Evolutionary conservation across 2,888 invertebrate genomes (phyloP).

Genomic region (Chrysotoxum bicinctum): DNA sequence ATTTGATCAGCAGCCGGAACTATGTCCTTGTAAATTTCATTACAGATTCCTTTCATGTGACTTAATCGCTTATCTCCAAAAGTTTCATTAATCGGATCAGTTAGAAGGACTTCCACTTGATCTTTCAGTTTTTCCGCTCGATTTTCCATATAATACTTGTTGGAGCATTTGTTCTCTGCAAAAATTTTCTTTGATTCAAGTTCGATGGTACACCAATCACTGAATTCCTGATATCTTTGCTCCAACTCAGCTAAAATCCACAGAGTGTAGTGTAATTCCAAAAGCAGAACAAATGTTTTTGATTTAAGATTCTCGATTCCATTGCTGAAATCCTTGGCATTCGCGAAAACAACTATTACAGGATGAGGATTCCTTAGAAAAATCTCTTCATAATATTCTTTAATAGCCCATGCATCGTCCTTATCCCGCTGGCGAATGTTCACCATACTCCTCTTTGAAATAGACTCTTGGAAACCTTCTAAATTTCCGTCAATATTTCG

Average conservation of each 20-base stretch:
- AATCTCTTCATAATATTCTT: constrained; percentile 78
- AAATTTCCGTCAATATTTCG: constrained; percentile 73
- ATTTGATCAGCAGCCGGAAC: constrained; percentile 74
- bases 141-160: constrained; percentile 79
- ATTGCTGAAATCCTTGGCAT: constrained; percentile 76
- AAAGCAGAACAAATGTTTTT: constrained; percentile 78
- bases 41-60: constrained; percentile 76
- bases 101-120: constrained; percentile 74
- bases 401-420: constrained; percentile 80
- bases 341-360: constrained; percentile 78
- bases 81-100: constrained; percentile 75
- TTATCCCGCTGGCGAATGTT: constrained; percentile 79
- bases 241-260: constrained; percentile 78
- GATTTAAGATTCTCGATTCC: constrained; percentile 78
- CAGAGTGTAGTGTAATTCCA: constrained; percentile 79
- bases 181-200: constrained; percentile 77
- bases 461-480: constrained; percentile 78
- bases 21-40: constrained; percentile 78
- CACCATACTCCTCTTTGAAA: constrained; percentile 76
- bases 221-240: constrained; percentile 77
- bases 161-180: constrained; percentile 78
- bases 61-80: constrained; percentile 75
- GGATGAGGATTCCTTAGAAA: constrained; percentile 78
- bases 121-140: constrained; percentile 76
- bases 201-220: constrained; percentile 77